Conservation (phyloP, 2,888 invertebrate genomes). For the Liopterus haemorrhoidalis region DNA sequence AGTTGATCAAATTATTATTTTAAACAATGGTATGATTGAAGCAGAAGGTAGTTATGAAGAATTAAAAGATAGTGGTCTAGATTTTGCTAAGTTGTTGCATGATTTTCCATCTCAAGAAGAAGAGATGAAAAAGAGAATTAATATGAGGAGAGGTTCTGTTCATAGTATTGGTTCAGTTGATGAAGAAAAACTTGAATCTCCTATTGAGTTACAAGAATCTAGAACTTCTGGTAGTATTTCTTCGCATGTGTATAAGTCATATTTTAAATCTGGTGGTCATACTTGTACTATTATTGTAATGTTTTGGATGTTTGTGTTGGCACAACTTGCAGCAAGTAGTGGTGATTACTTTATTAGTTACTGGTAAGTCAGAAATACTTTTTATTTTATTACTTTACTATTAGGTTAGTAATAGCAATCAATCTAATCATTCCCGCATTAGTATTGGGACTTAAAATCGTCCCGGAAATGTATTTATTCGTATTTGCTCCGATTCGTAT, state of each 20-base stretch:
- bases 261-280: slow-evolving; percentile 52
- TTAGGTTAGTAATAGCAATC: no score
- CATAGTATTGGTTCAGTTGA: slow-evolving; percentile 37
- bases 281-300: slow-evolving; percentile 45
- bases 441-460: no score
- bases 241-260: slow-evolving; percentile 44
- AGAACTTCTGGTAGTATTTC: slow-evolving; percentile 45
- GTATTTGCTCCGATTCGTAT: no score
- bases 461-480: no score
- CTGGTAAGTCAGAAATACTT: no score
- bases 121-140: slow-evolving; percentile 38
- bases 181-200: slow-evolving; percentile 36
- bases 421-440: no score
- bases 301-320: slow-evolving; percentile 48
- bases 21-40: slow-evolving; percentile 47
- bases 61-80: slow-evolving; percentile 48
- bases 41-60: slow-evolving; percentile 47
- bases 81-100: slow-evolving; percentile 48
- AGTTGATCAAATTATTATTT: slow-evolving; percentile 42
- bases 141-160: slow-evolving; percentile 29
- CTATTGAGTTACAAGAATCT: slow-evolving; percentile 42
- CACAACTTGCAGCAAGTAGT: slow-evolving; percentile 56
- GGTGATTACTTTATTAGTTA: slow-evolving; percentile 67
- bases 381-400: no score
- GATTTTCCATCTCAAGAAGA: slow-evolving; percentile 39